phyloP scores from a whole-genome alignment of 1,140 invertebrate species.

The Octopus sinensis region DNA sequence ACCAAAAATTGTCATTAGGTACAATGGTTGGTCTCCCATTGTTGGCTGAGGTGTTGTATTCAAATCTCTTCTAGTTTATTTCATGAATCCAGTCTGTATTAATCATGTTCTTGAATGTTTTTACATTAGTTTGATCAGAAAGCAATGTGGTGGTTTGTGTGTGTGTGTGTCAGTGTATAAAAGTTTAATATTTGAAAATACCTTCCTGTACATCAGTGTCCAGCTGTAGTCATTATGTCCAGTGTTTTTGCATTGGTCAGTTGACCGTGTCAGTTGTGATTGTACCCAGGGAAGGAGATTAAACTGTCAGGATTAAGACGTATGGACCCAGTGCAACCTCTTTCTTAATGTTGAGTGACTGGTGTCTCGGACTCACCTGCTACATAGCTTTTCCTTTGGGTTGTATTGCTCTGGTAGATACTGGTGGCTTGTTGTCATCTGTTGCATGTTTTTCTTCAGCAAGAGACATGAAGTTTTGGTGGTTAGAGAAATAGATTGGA shows the following conservation, averaged over 20 bases:
- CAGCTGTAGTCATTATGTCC: conserved; percentile 22
- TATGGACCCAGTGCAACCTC: conserved; percentile 25
- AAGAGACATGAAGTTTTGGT: background rate
- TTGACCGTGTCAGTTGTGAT: conserved; percentile 24
- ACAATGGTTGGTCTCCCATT: no score
- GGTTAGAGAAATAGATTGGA: no score
- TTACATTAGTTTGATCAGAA: no score
- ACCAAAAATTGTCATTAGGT: no score
- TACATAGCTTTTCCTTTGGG: background rate
- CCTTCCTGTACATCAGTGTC: conserved; percentile 28
- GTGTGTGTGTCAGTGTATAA: background rate
- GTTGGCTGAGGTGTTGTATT: background rate
- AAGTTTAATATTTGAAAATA: background rate
- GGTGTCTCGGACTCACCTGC: background rate
- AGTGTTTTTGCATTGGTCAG: conserved; percentile 18
- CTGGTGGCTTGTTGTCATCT: background rate
- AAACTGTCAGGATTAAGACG: conserved; percentile 17
- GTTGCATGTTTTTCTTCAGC: background rate
- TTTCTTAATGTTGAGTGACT: conserved; percentile 30
- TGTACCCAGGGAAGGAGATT: conserved; percentile 28
- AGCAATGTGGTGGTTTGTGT: no score
- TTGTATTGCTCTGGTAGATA: background rate
- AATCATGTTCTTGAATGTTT: background rate
- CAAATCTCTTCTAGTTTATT: background rate
- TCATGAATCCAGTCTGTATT: background rate